Evolutionary conservation across 2,797 vertebrate genomes (phyloP).

Genomic region (Alosa sapidissima): DNA sequence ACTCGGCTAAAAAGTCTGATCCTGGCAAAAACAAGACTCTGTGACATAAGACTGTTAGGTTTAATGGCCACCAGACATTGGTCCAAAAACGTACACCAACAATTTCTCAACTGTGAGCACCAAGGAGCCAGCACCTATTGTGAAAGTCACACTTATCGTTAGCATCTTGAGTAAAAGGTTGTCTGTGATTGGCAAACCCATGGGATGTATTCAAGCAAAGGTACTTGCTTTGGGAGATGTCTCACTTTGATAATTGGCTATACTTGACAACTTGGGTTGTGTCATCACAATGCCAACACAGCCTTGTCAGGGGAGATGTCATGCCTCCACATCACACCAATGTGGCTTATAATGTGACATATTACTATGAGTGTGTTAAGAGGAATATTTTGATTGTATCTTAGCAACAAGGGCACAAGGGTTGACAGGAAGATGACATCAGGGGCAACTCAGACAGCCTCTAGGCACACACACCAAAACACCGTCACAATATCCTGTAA

Average conservation of each 20-base stretch:
- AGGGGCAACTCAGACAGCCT: background rate
- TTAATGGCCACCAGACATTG: background rate
- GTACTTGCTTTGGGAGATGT: background rate
- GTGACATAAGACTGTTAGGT: background rate
- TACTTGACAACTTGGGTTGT: background rate
- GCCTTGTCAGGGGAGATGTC: background rate
- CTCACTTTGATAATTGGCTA: background rate
- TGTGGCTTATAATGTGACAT: background rate
- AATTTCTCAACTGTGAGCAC: background rate
- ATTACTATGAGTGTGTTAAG: background rate
- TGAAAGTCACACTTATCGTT: background rate
- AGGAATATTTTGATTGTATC: conserved; percentile 13
- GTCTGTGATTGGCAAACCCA: background rate
- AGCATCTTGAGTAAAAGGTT: background rate
- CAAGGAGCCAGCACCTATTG: background rate
- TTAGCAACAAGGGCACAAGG: background rate
- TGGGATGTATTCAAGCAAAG: background rate
- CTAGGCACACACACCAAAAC: background rate
- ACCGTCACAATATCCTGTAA: background rate
- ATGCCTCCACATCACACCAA: conserved; percentile 19
- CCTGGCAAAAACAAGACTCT: background rate
- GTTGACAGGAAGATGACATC: background rate
- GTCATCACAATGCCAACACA: background rate
- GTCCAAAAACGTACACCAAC: background rate
- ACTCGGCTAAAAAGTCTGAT: background rate